Conservation (phyloP, 92 coral and sea anemone species). For the Porites rus region DNA sequence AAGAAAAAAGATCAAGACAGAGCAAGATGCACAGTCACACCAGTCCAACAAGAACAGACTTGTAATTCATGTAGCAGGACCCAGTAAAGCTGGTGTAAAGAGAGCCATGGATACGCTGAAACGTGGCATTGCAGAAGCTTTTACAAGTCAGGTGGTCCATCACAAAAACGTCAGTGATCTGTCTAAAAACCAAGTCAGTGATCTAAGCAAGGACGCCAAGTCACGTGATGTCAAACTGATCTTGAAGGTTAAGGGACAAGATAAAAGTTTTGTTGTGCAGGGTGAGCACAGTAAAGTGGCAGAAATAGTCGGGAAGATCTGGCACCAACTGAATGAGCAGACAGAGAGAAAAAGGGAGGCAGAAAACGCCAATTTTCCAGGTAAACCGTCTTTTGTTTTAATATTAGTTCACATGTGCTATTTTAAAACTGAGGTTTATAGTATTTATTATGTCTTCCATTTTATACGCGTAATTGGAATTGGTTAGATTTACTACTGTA, state of each 20-base stretch:
- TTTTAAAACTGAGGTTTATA: too few species aligned
- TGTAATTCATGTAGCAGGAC: constrained; percentile 19
- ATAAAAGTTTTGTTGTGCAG: constrained; percentile 57
- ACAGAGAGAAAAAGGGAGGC: constrained; percentile 46
- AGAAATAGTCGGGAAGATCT: constrained; percentile 57
- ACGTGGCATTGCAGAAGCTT: constrained; percentile 48
- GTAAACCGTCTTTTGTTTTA: constrained; percentile 22
- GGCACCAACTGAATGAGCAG: constrained; percentile 59
- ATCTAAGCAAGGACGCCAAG: constrained; percentile 39
- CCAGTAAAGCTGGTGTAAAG: constrained; percentile 26
- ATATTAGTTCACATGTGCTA: too few species aligned
- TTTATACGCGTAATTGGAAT: too few species aligned
- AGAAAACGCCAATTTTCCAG: constrained; percentile 59
- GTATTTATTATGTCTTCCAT: too few species aligned
- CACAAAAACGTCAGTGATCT: constrained; percentile 48
- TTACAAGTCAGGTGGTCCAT: constrained; percentile 55
- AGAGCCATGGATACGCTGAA: constrained; percentile 38
- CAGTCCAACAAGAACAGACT: background rate
- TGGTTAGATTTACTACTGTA: too few species aligned
- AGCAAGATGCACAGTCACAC: background rate
- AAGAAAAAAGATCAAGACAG: background rate
- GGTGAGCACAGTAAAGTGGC: constrained; percentile 69
- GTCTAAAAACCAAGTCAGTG: constrained; percentile 45
- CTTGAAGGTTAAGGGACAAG: constrained; percentile 41
- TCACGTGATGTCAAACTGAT: constrained; percentile 43